phyloP scores from a whole-genome alignment of 35 echinoderm and acorn worm genomes.

The Nesometra sesokonis region DNA sequence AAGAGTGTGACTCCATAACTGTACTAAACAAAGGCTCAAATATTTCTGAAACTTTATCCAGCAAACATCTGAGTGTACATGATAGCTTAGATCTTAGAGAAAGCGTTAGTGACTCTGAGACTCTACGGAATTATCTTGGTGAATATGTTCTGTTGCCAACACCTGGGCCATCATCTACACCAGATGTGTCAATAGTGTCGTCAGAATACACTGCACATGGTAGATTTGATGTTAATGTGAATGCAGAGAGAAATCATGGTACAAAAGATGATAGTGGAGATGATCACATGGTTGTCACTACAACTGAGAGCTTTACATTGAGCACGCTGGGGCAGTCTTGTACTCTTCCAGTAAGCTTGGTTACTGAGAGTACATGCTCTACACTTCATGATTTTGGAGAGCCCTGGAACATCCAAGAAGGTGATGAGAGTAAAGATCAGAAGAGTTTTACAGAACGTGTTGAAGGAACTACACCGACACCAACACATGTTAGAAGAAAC shows the following conservation, averaged over 20 bases:
- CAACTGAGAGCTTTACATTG: constrained; percentile 10
- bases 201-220: background rate
- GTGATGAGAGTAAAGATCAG: background rate
- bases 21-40: background rate
- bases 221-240: background rate
- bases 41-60: background rate
- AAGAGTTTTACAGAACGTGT: background rate
- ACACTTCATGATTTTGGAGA: constrained; percentile 77
- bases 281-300: constrained; percentile 4
- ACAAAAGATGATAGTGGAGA: background rate
- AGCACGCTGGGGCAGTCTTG: constrained; percentile 62
- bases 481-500: constrained; percentile 39
- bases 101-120: constrained; percentile 71
- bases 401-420: constrained; percentile 28
- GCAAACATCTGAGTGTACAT: background rate
- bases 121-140: constrained; percentile 59
- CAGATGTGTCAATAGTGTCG: background rate
- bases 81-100: background rate
- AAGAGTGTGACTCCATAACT: background rate
- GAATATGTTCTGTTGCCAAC: constrained; percentile 75
- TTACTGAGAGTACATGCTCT: constrained; percentile 46
- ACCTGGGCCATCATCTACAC: constrained; percentile 28
- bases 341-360: constrained; percentile 61
- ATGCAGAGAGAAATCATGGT: background rate
- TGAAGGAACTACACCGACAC: constrained; percentile 24